Conservation (phyloP, 2,888 invertebrate genomes). For the Cynaeus angustus region DNA sequence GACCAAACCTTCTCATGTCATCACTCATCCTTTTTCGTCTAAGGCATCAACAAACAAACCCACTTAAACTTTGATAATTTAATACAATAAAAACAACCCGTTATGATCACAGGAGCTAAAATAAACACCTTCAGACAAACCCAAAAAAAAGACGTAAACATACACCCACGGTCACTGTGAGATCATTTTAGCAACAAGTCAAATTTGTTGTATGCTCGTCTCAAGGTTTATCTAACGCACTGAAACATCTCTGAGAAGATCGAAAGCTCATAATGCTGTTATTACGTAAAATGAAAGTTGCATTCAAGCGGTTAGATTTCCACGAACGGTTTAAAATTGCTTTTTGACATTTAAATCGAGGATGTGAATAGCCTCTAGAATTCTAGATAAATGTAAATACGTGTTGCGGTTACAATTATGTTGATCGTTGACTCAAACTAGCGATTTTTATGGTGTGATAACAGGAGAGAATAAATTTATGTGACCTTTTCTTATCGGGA, state of each 20-base stretch:
- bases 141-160: conserved; percentile 34
- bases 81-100: conserved; percentile 40
- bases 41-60: conserved; percentile 28
- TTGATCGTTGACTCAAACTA: conserved; percentile 6
- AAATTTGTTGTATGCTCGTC: conserved; percentile 55
- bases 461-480: conserved; percentile 4
- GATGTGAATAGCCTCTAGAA: conserved; percentile 21
- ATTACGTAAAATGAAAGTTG: conserved; percentile 1
- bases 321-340: not conserved
- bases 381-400: conserved; percentile 22
- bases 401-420: conserved; percentile 28
- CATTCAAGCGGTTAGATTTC: not conserved
- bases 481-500: conserved; percentile 13
- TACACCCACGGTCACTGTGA: conserved; percentile 35
- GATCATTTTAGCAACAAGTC: conserved; percentile 50
- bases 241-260: too few species aligned
- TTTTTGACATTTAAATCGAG: conserved; percentile 27
- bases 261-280: not conserved
- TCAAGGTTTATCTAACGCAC: conserved; percentile 43
- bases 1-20: conserved; percentile 9
- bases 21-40: conserved; percentile 21
- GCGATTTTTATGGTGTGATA: too few species aligned
- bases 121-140: conserved; percentile 29
- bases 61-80: conserved; percentile 29
- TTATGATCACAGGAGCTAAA: conserved; percentile 35